Percentiles rank a stretch among this genome's conserved stretches.
These are phyloP conservation scores for Urocitellus parryii DNA, from an alignment of 2,113 vertebrate species.

Conservation along the genomic window DNA sequence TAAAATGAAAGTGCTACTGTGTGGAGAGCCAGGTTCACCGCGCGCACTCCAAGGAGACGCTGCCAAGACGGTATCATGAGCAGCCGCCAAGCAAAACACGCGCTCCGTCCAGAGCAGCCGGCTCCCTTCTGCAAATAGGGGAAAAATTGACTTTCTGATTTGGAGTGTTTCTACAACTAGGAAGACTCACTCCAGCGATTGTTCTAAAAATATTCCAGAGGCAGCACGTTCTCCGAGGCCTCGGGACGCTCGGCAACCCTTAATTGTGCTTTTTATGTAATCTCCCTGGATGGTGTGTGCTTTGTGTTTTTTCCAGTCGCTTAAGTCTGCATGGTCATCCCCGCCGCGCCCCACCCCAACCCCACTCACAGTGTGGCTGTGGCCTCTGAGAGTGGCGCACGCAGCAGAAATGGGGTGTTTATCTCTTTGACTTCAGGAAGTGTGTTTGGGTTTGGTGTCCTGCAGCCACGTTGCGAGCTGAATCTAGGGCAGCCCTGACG, in stretches of 20 bases:
- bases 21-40: slow-evolving; percentile 90
- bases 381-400: slow-evolving; percentile 34
- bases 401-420: slow-evolving; percentile 80
- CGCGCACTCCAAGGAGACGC: slow-evolving; percentile 92
- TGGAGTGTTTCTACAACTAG: slow-evolving; percentile 90
- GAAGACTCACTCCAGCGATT: slow-evolving; percentile 90
- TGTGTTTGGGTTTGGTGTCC: slow-evolving; percentile 75
- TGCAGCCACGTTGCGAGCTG: slow-evolving; percentile 30
- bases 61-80: slow-evolving; percentile 95
- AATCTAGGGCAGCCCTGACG: slow-evolving; percentile 72
- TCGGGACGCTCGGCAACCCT: slow-evolving; percentile 85
- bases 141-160: slow-evolving; percentile 92
- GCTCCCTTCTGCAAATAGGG: slow-evolving; percentile 95
- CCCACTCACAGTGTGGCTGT: not conserved
- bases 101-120: slow-evolving; percentile 92
- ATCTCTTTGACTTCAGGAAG: slow-evolving; percentile 82
- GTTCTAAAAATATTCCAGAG: slow-evolving; percentile 91
- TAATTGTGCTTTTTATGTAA: slow-evolving; percentile 86
- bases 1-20: slow-evolving; percentile 91
- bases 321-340: slow-evolving; percentile 70
- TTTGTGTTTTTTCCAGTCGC: slow-evolving; percentile 35
- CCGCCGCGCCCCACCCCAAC: rapidly evolving
- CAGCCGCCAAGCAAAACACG: slow-evolving; percentile 98
- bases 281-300: slow-evolving; percentile 78
- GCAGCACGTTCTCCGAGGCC: slow-evolving; percentile 83